Percentiles rank a stretch among this genome's conserved stretches.
Conservation (phyloP, 2,888 invertebrate species). For the Tenthredo livida region DNA sequence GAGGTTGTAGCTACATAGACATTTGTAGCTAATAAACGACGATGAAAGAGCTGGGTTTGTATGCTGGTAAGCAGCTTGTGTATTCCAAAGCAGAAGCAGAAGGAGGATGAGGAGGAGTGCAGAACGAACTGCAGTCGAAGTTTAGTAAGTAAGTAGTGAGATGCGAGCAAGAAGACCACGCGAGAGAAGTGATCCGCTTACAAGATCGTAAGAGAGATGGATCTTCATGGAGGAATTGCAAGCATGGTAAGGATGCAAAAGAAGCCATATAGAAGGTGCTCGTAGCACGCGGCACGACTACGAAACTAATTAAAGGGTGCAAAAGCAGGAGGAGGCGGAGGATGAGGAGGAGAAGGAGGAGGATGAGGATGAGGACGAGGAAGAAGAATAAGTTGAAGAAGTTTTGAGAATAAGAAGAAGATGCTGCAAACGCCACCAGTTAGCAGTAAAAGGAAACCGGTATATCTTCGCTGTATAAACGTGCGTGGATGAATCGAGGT, state of each 20-base stretch:
- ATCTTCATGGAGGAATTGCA: not conserved
- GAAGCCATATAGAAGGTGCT: not conserved
- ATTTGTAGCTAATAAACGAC: not conserved
- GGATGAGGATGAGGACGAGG: not conserved
- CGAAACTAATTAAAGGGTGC: constrained; percentile 51
- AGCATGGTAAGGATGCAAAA: constrained; percentile 11
- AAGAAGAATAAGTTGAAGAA: not conserved
- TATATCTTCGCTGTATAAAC: not conserved
- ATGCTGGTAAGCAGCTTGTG: not conserved
- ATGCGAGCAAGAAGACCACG: not conserved
- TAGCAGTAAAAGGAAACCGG: constrained; percentile 48
- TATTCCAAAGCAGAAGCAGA: not conserved
- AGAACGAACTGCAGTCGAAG: not conserved
- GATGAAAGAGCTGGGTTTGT: not conserved
- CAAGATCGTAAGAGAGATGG: constrained; percentile 6
- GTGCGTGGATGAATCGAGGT: not conserved
- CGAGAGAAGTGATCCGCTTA: constrained; percentile 27
- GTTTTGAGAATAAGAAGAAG: not conserved
- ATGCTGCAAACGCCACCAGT: constrained; percentile 34
- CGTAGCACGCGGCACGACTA: constrained; percentile 15
- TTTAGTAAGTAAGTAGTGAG: not conserved
- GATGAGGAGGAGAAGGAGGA: not conserved
- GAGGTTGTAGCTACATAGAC: not conserved
- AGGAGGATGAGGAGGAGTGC: not conserved
- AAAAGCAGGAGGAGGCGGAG: not conserved